Percentiles rank a stretch among this genome's conserved stretches.
Conservation (phyloP, 2,797 vertebrate genomes). For the Synaphobranchus kaupii region DNA sequence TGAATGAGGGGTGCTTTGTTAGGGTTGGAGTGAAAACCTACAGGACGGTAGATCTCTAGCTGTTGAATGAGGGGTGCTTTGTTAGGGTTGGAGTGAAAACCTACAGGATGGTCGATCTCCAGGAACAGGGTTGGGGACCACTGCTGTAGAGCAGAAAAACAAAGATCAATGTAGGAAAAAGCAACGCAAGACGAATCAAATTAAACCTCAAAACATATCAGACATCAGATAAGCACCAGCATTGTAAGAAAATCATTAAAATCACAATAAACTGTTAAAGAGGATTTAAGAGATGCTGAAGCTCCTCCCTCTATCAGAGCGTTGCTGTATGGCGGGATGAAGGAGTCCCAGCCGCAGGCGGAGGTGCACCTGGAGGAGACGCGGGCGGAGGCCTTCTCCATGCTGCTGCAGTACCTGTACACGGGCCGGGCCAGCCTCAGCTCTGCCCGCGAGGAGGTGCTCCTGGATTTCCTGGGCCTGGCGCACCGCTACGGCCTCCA, state of each 20-base stretch:
- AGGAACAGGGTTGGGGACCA: too few species aligned
- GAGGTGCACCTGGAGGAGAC: conserved; percentile 94
- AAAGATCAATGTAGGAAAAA: neutral
- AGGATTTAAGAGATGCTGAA: neutral
- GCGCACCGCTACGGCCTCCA: conserved; percentile 96
- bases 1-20: too few species aligned
- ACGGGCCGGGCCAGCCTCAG: conserved; percentile 91
- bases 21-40: too few species aligned
- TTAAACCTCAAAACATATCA: neutral
- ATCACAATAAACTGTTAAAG: neutral
- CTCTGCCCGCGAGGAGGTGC: conserved; percentile 90
- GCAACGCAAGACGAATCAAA: neutral
- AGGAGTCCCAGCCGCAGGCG: conserved; percentile 91
- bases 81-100: too few species aligned
- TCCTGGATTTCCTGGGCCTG: conserved; percentile 93
- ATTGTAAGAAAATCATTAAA: neutral
- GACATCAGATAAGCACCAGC: neutral
- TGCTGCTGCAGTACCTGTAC: conserved; percentile 95
- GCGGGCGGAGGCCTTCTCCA: conserved; percentile 90
- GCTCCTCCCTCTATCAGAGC: conserved; percentile 71
- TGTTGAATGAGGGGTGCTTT: too few species aligned
- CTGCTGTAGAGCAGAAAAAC: too few species aligned
- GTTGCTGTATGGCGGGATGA: conserved; percentile 92
- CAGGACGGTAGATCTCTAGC: too few species aligned
- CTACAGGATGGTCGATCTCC: too few species aligned